Evolutionary conservation across 1,140 invertebrate species (phyloP), one percentile per base, ranked within the genome.

Genomic region (Brachionus asplanchnoidis): DNA sequence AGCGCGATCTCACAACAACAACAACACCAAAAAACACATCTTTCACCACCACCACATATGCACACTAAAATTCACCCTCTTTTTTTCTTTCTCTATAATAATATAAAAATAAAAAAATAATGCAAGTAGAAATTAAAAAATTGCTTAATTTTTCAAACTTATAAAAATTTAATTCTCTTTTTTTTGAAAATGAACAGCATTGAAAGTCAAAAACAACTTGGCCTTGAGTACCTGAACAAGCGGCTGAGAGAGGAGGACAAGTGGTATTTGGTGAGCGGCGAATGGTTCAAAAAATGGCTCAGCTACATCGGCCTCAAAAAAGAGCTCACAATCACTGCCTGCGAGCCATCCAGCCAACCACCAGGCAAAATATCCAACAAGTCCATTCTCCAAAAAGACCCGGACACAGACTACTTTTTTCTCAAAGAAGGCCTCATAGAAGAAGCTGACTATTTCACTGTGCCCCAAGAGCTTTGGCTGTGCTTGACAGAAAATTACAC

Each of bases 211-310:
- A 82, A 44, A 65, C 53, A 82, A 68, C n/a, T 82, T 44, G 56
- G 28, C 20, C 32, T 60, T 44, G 42, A 82, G n/a, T 82, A 82
- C 36, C 12, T 82, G 14, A 32, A 82, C 28, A 82, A 82, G 14
- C 14, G 20, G 79, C 26, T 82, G 9, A 68, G 23, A 65, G 17
- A 44, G 23, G 79, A 53, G 0, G 79, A 82, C 9, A 82, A 82
- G 44, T 82, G 79, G 79, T 82, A 65, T 66, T 26, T 82, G 50
- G 32, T 82, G 3, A 82, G 44, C 28, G 12, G 12, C 17, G 53
- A 82, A 28, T 82, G 79, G 79, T 82, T 65, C 32, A 65, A 65
- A 32, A 60, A 66, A 32, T 82, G 79, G 79, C 36, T 60, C 2
- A 17, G 26, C 12, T 82, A 32, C 42, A 65, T 82, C 5, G 79